Evolutionary conservation across 2,113 vertebrate genomes (phyloP), one percentile per base, ranked within the genome.

Genomic region (Xenus cinereus): DNA sequence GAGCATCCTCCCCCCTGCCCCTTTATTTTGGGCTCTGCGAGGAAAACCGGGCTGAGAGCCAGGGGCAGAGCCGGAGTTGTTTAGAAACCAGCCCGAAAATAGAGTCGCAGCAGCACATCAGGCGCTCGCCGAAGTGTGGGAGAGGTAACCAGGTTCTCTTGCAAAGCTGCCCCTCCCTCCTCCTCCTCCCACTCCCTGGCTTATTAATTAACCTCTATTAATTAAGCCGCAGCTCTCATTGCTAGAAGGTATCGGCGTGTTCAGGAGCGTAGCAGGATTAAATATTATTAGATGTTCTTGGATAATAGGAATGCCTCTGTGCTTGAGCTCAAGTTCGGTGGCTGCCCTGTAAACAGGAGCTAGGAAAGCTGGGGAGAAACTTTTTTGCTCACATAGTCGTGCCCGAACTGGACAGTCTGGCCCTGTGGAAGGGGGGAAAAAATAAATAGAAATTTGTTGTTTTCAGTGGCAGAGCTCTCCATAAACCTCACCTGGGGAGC

Each of bases 171-270:
- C 75, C 76, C 84, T 94, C 95, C 53, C 85, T 77, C 24, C 53
- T 46, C n/a, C 95, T 77, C 51, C 90, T 91, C 74, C 30, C 73
- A 43, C 90, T 91, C 75, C 30, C 69, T 78, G 56, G 80, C 30
- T 96, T 95, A 87, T 92, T 96, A 96, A 97, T 97, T 96, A 96
- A 91, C 84, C 89, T 92, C 73, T 92, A 87, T 95, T 96, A 95
- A 95, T 96, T 96, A 94, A 94, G 73, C 87, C 2, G 2, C 62
- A 71, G 69, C 84, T 95, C 91, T 97, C 60, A 32, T 89, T 87
- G 95, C 94, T 95, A 60, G 93, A 92, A 95, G 93, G 93, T 91
- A 94, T 92, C 3, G 1, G 76, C 0, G 1, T 89, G 91, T 78
- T 95, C 2, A 3, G 84, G 73, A 92, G 76, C 66, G 94, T 89